Base-by-base conservation (phyloP, 2,797 vertebrate genomes). In the Petrocephalus sullivani region DNA sequence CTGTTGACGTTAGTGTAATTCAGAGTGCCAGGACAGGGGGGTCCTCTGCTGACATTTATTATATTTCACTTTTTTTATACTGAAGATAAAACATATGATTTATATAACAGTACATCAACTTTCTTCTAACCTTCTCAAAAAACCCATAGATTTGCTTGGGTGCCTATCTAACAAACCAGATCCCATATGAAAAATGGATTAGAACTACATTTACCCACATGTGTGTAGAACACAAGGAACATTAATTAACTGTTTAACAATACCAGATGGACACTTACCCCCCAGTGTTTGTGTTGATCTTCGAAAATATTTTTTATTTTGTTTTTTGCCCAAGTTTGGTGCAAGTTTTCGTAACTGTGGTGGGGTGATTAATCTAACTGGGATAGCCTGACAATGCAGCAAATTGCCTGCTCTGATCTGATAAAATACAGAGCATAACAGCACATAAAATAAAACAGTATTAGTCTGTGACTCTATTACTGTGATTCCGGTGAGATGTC, bases 331-430 rank as follows among this genome's bases (percentile, higher is more conserved):
- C 7, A 64, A 23, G 60, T 87, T 87, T 93, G 89, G 90, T 90
- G 90, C 28, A 49, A 60, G 23, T 37, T 89, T 75, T 85, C 37
- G 88, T 90, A 10, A 53, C 87, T 90, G 90, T 87, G 89, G 46
- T 90, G 91, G 1, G 91, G 94, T 94, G 93, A 95, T 95, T 95
- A 95, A 95, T 96, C 94, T 95, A 93, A 92, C 92, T 91, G 78
- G 90, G 90, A 54, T 84, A 92, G 90, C 90, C 91, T 95, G 95
- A 95, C 93, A 94, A 89, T 60, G 89, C 89, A 93, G 91, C 93
- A 95, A 94, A 95, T 67, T 94, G 94, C 92, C 92, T 94, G 91
- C 90, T 93, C 93, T 91, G 92, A 93, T 92, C 93, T 95, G 94
- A 95, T 95, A 94, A 93, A 94, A 93, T 93, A 90, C 89, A 89